Evolutionary conservation across 1,140 invertebrate species (phyloP), one percentile per base, ranked within the genome.

Genomic region (Steinernema feltiae): DNA sequence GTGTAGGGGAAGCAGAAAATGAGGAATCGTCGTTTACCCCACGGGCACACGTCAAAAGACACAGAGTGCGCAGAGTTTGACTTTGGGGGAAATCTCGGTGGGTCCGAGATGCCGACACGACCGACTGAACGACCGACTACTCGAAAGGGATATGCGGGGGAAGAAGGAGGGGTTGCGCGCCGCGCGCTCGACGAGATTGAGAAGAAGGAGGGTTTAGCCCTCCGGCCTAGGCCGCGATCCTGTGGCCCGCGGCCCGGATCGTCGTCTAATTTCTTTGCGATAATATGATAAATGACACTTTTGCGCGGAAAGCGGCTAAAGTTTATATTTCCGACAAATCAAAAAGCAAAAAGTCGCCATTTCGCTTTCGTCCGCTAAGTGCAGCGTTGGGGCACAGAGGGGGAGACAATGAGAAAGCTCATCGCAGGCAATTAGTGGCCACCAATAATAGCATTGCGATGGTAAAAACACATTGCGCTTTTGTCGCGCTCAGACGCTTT

Each of bases 21-120:
- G n/a, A n/a, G n/a, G n/a, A n/a, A n/a, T n/a, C n/a, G n/a, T 63
- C 53, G 53, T 63, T 63, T 63, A 21, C 53, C 53, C 53, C 53
- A 3, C 53, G 53, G 53, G 53, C 53, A 63, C 53, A 63, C 53
- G 53, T 63, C 53, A 63, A 63, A 21, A 63, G 53, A 63, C n/a
- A n/a, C n/a, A n/a, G n/a, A n/a, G n/a, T n/a, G n/a, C n/a, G n/a
- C n/a, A n/a, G n/a, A n/a, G n/a, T 63, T n/a, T 63, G 53, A 63
- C 53, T 63, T 63, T 63, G 7, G 7, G 3, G 24, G 53, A 63
- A 63, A 63, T 63, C 53, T 63, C 53, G 53, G 53, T 63, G 7
- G 7, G 24, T 3, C 24, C 53, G 53, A 27, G 24, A 63, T 63
- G 53, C 53, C 53, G 53, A 63, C 53, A 63, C 53, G 53, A 63